These are phyloP conservation scores for Numenius phaeopus DNA, from an alignment of 2,797 vertebrate species.

Conservation along the genomic window DNA sequence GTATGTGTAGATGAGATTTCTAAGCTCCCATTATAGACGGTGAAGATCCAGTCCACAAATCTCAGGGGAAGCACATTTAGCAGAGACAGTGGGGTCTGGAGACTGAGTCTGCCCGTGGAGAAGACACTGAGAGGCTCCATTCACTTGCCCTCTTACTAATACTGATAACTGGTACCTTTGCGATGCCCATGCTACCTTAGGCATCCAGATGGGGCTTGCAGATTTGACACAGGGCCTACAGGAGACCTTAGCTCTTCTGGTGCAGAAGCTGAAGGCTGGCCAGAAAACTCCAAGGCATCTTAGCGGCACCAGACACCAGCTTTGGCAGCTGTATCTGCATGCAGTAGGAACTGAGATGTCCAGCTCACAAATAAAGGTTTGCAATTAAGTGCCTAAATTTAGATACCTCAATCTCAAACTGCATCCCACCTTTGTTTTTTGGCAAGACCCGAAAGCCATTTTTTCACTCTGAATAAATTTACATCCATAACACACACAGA, in stretches of 20 bases:
- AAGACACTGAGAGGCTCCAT: neutral
- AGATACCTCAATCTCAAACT: neutral
- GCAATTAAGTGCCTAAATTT: neutral
- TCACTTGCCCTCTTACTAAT: neutral
- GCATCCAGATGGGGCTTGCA: neutral
- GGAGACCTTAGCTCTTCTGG: neutral
- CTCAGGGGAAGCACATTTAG: neutral
- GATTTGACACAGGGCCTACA: neutral
- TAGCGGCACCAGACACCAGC: neutral
- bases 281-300: neutral
- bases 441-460: neutral
- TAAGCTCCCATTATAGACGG: neutral
- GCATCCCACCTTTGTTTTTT: neutral
- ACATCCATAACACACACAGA: neutral
- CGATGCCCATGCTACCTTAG: neutral
- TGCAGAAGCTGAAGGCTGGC: neutral
- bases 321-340: neutral
- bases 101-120: too few relatives aligned
- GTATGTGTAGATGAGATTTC: neutral
- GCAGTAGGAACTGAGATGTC: neutral
- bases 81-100: neutral
- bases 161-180: neutral
- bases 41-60: neutral
- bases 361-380: neutral
- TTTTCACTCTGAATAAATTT: neutral